Evolutionary conservation across 2,113 vertebrate species (phyloP), one percentile per base, ranked within the genome.

Genomic region (Strix aluco): DNA sequence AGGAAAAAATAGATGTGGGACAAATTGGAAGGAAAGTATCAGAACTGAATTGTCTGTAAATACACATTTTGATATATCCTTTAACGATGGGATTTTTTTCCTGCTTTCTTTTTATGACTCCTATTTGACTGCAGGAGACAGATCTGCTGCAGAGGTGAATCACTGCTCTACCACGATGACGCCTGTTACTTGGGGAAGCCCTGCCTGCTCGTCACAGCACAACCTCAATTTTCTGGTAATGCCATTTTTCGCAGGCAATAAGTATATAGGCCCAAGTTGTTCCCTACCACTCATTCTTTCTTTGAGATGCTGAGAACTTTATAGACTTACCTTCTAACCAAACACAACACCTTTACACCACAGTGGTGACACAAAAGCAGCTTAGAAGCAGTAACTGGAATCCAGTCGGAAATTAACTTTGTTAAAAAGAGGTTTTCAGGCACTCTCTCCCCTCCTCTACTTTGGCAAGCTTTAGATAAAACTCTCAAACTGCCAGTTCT

Each of bases 141-240:
- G 38, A 59, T 25, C n/a, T 57, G 61, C 36, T 63, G 49, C 58
- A 74, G 49, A 75, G 34, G 11, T 58, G 29, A 36, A 14, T 29
- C 40, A 26, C 26, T 30, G 59, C 54, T 66, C 44, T 23, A 1
- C 51, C 47, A 2, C 0, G 6, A n/a, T 4, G 30, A 38, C 0
- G 1, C 18, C 38, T 84, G n/a, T 40, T 51, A 20, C 30, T 2
- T 13, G 27, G 23, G 36, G 40, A 87, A 32, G 6, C 27, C 9
- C 29, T 7, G 12, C 8, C 58, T 2, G 8, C 25, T 29, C 72
- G 22, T 26, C 1, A 0, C 34, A 52, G 42, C 54, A 80, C 34
- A 47, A 3, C 54, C 55, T 23, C n/a, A 8, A 1, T n/a, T 69
- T 67, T 22, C n/a, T 40, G 8, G 40, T 42, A 42, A 57, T 26